Conservation (phyloP, 2,888 invertebrate species). For the Rhamnusium bicolor region DNA sequence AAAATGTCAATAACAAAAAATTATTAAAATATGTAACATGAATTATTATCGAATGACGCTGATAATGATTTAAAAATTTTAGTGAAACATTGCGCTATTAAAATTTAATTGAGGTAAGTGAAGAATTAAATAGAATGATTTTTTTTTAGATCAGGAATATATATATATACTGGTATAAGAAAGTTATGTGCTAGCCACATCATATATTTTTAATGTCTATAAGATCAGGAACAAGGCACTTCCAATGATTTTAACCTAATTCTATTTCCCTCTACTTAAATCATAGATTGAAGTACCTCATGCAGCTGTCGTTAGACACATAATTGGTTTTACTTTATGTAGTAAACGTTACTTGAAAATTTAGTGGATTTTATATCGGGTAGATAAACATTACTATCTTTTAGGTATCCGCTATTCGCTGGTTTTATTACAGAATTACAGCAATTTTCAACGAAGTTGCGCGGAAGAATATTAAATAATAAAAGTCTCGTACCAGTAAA, state of each 20-base stretch:
- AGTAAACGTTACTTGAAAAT: background rate
- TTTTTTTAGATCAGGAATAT: too few species aligned
- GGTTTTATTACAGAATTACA: background rate
- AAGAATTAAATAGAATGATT: too few species aligned
- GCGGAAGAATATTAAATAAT: constrained; percentile 16
- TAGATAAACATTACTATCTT: background rate
- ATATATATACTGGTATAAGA: too few species aligned
- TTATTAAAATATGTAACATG: too few species aligned
- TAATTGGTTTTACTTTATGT: constrained; percentile 1
- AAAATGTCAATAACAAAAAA: too few species aligned
- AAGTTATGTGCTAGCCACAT: too few species aligned
- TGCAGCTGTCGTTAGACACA: background rate
- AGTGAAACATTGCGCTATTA: too few species aligned
- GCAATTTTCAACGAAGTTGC: constrained; percentile 7
- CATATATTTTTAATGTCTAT: too few species aligned
- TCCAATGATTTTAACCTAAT: background rate
- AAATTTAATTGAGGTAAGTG: too few species aligned
- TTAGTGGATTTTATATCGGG: background rate
- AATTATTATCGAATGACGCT: too few species aligned
- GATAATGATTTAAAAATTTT: too few species aligned
- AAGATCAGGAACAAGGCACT: too few species aligned
- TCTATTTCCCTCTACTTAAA: background rate
- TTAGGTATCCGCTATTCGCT: background rate
- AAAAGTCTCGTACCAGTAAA: background rate
- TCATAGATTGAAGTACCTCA: background rate